Conservation (phyloP, 2,797 vertebrate species). For the Anabas testudineus region DNA sequence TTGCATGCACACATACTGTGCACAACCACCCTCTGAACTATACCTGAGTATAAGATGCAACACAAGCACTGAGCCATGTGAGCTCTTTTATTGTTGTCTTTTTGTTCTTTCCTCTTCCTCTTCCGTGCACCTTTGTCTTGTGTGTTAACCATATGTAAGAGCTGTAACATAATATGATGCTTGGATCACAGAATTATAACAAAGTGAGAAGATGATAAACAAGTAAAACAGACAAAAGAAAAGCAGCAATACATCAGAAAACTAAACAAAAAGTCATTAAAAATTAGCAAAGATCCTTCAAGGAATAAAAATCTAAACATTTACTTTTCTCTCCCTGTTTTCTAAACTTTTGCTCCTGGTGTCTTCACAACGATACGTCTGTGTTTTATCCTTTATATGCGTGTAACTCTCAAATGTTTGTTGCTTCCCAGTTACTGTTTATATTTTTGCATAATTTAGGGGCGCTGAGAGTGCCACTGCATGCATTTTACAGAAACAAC, state of each 20-base stretch:
- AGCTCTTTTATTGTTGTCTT: conserved; percentile 26
- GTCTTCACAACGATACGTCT: neutral
- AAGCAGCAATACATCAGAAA: neutral
- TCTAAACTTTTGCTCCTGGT: neutral
- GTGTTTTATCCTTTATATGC: neutral
- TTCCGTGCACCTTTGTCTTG: too few species aligned
- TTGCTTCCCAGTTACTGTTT: neutral
- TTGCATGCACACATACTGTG: neutral
- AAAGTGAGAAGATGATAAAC: neutral
- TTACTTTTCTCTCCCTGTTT: neutral
- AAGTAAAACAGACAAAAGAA: neutral
- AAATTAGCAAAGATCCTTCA: neutral
- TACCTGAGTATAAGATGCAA: conserved; percentile 8
- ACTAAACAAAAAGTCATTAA: too few species aligned
- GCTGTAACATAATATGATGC: neutral
- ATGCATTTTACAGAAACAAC: conserved; percentile 2
- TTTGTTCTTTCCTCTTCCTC: neutral
- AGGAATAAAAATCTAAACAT: neutral
- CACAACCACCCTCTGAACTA: neutral
- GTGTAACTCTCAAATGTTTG: neutral
- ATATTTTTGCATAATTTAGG: conserved; percentile 6
- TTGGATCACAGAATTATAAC: neutral
- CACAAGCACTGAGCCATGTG: conserved; percentile 17
- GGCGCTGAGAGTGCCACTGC: neutral
- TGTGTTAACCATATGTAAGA: conserved; percentile 8